These are phyloP conservation scores for Heterodera carotae DNA, from an alignment of 1,140 invertebrate species.

Conservation along the genomic window DNA sequence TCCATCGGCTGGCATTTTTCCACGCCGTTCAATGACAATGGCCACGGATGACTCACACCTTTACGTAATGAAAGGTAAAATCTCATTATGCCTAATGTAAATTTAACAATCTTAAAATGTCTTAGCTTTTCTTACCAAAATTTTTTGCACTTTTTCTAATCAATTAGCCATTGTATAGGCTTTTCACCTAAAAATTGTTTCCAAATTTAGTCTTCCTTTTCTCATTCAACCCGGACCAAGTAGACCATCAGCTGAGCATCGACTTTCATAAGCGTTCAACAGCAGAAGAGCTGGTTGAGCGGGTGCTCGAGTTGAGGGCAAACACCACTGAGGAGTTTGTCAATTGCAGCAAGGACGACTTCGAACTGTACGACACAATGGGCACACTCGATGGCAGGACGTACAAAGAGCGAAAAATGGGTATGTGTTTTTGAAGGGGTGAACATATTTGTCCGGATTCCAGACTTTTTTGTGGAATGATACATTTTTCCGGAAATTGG, in stretches of 20 bases:
- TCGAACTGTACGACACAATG: constrained; percentile 74
- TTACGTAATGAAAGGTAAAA: constrained; percentile 42
- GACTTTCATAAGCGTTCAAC: constrained; percentile 62
- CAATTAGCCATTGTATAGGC: not conserved
- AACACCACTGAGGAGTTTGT: constrained; percentile 47
- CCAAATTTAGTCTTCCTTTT: constrained; percentile 55
- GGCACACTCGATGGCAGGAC: constrained; percentile 72
- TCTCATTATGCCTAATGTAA: not conserved
- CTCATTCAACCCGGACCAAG: constrained; percentile 58
- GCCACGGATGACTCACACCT: constrained; percentile 55
- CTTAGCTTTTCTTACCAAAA: too few species aligned
- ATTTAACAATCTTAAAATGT: not conserved
- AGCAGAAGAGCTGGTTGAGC: constrained; percentile 63
- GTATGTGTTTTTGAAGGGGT: constrained; percentile 66
- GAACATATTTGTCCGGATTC: too few species aligned
- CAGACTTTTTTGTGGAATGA: not conserved
- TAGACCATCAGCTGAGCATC: constrained; percentile 42
- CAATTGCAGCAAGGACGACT: constrained; percentile 51
- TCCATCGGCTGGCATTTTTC: constrained; percentile 45
- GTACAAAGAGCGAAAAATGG: constrained; percentile 86
- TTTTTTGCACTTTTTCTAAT: too few species aligned
- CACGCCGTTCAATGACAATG: constrained; percentile 58
- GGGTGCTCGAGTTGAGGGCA: constrained; percentile 51
- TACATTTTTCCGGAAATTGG: too few species aligned
- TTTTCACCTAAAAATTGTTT: too few species aligned